These are phyloP conservation scores for Koerneria pararmatus DNA, from an alignment of 2,888 invertebrate species.

Conservation along the genomic window DNA sequence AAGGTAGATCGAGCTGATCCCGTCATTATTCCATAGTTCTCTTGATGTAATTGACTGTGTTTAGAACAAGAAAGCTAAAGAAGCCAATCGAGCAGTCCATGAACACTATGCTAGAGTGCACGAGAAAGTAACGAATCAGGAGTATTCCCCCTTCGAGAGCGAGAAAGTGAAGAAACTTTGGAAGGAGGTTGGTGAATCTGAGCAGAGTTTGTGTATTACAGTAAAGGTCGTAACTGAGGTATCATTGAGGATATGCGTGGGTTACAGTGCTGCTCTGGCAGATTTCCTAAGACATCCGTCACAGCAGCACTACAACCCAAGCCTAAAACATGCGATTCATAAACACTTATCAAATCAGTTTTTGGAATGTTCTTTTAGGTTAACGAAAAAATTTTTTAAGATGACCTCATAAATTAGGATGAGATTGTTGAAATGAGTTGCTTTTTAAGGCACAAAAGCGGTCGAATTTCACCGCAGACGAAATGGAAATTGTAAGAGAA, in stretches of 20 bases:
- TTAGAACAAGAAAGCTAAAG: conserved; percentile 28
- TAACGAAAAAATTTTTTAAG: no score
- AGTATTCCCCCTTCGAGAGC: conserved; percentile 39
- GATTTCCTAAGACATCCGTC: no score
- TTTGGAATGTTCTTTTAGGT: no score
- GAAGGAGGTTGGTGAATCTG: conserved; percentile 34
- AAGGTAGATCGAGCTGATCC: no score
- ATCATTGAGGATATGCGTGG: no score
- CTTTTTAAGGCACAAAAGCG: conserved; percentile 33
- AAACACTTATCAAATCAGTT: no score
- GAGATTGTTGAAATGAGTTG: neutral
- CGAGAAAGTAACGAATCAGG: conserved; percentile 33
- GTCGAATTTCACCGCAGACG: conserved; percentile 31
- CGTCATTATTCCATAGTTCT: no score
- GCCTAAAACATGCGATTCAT: no score
- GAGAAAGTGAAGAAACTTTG: conserved; percentile 45
- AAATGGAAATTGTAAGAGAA: conserved; percentile 30
- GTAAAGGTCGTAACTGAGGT: no score
- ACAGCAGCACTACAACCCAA: no score
- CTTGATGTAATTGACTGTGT: neutral
- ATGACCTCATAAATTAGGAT: neutral
- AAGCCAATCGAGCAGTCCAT: conserved; percentile 32
- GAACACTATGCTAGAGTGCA: conserved; percentile 33
- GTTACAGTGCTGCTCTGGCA: no score
- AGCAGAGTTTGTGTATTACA: neutral